phyloP scores from a whole-genome alignment of 2,113 vertebrate species.

The Paradoxurus hermaphroditus region DNA sequence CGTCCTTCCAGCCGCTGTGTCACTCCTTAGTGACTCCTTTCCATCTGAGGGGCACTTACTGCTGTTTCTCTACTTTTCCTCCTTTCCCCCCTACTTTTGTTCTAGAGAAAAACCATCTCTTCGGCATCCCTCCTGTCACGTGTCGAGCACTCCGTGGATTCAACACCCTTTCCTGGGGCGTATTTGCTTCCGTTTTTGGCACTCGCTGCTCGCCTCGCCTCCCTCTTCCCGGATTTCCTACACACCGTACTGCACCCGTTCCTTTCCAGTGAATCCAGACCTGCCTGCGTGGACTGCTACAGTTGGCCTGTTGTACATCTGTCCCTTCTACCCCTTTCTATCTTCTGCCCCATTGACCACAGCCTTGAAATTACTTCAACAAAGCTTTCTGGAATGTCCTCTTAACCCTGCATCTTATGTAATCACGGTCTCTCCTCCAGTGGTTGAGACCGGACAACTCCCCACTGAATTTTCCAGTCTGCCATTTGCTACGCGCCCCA shows the following conservation, averaged over 20 bases:
- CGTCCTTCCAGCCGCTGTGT: background rate
- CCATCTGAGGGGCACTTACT: background rate
- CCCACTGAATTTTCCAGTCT: background rate
- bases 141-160: background rate
- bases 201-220: background rate
- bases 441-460: background rate
- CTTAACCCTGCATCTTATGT: background rate
- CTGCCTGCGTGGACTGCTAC: background rate
- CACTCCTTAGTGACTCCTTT: background rate
- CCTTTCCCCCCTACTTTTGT: background rate
- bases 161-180: background rate
- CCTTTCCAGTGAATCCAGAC: background rate
- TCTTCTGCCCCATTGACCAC: background rate
- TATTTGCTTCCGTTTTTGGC: background rate
- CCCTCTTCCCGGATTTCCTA: background rate
- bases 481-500: background rate
- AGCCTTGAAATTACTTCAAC: background rate
- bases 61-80: background rate
- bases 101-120: background rate
- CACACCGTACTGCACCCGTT: accelerated
- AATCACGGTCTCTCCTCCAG: background rate
- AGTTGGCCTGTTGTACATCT: background rate
- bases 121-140: background rate
- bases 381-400: background rate
- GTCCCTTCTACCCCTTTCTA: background rate